These are phyloP conservation scores for Boloria euphrosyne DNA, from an alignment of 2,888 invertebrate species.

Conservation along the genomic window DNA sequence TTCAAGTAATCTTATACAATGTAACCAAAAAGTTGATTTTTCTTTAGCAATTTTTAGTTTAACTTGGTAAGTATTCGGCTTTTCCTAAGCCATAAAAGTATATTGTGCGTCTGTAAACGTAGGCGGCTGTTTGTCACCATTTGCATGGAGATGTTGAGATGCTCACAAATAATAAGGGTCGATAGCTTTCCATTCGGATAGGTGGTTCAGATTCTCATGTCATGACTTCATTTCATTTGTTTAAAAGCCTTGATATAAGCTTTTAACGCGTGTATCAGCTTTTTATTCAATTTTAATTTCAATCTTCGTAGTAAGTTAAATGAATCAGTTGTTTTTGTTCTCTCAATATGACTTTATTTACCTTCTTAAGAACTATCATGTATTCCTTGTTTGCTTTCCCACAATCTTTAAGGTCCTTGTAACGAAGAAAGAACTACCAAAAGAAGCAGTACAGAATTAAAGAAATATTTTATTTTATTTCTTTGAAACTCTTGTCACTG, in stretches of 20 bases:
- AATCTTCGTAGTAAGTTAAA: too few relatives aligned
- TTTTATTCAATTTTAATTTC: too few relatives aligned
- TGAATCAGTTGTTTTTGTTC: too few relatives aligned
- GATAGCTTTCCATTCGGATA: conserved; percentile 35
- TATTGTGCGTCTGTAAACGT: conserved; percentile 80
- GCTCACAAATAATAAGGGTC: conserved; percentile 39
- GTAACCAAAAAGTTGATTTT: conserved; percentile 44
- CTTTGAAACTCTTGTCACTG: too few relatives aligned
- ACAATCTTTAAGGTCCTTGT: too few relatives aligned
- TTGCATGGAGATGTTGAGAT: conserved; percentile 71
- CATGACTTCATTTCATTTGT: conserved; percentile 6
- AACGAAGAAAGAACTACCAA: too few relatives aligned
- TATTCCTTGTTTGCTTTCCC: too few relatives aligned
- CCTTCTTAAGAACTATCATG: too few relatives aligned
- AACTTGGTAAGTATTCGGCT: conserved; percentile 59
- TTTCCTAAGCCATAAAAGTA: conserved; percentile 78
- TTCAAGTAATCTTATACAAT: conserved; percentile 32
- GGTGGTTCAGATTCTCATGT: conserved; percentile 28
- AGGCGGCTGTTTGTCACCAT: conserved; percentile 78
- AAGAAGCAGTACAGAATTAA: too few relatives aligned
- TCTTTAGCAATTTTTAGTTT: conserved; percentile 21
- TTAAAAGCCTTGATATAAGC: background rate
- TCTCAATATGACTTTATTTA: too few relatives aligned
- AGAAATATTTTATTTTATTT: too few relatives aligned
- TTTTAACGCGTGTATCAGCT: background rate